phyloP scores from a whole-genome alignment of 2,888 invertebrate species.

The Megastigmus dorsalis region DNA sequence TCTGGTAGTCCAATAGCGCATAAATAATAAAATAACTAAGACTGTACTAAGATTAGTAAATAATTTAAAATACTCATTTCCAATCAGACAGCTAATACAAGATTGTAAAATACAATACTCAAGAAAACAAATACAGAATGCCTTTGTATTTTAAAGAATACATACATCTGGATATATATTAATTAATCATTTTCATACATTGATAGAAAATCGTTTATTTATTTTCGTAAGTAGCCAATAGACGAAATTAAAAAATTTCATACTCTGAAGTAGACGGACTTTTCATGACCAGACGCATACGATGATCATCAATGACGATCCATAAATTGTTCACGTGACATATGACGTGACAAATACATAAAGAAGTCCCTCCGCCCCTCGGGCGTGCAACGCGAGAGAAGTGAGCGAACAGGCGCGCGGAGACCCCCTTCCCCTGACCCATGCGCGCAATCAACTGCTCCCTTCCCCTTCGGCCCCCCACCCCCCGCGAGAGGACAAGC shows the following conservation, averaged over 20 bases:
- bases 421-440: not conserved
- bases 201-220: too few species aligned
- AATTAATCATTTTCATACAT: not conserved
- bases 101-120: too few species aligned
- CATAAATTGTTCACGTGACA: slow-evolving; percentile 36
- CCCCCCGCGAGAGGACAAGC: slow-evolving; percentile 9
- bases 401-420: not conserved
- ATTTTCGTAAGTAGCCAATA: too few species aligned
- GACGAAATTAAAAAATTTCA: too few species aligned
- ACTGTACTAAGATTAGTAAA: too few species aligned
- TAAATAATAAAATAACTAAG: too few species aligned
- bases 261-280: not conserved
- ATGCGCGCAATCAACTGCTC: slow-evolving; percentile 25
- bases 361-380: slow-evolving; percentile 1
- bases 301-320: slow-evolving; percentile 15
- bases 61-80: too few species aligned
- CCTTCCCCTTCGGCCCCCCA: not conserved
- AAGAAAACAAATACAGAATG: too few species aligned
- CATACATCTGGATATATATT: not conserved
- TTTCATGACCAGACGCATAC: not conserved
- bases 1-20: too few species aligned
- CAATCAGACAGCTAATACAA: too few species aligned
- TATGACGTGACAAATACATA: slow-evolving; percentile 38
- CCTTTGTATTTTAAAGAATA: not conserved
- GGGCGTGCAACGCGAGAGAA: not conserved